Percentiles rank a stretch among this genome's conserved stretches.
These are phyloP conservation scores for Anthonomus grandis DNA, from an alignment of 1,140 invertebrate species.

Conservation along the genomic window DNA sequence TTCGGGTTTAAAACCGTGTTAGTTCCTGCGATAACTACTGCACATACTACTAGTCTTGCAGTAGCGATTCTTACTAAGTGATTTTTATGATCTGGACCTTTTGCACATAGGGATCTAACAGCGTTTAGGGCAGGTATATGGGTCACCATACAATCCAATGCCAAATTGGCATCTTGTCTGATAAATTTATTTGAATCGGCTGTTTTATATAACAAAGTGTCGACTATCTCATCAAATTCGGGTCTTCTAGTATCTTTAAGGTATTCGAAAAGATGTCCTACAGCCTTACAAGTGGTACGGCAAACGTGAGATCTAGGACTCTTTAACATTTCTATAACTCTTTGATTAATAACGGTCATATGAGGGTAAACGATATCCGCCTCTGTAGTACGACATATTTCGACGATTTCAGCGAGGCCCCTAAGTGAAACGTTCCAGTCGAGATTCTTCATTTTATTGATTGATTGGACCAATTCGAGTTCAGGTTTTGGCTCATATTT, in stretches of 20 bases:
- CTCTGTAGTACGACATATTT: constrained; percentile 33
- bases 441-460: constrained; percentile 27
- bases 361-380: constrained; percentile 36
- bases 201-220: constrained; percentile 57
- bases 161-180: constrained; percentile 60
- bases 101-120: constrained; percentile 41
- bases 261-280: constrained; percentile 45
- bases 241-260: constrained; percentile 46
- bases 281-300: constrained; percentile 46
- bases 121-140: constrained; percentile 49
- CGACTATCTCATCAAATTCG: constrained; percentile 60
- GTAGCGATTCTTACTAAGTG: constrained; percentile 39
- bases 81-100: constrained; percentile 47
- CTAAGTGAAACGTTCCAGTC: constrained; percentile 38
- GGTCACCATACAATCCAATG: constrained; percentile 58
- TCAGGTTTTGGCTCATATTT: constrained; percentile 21
- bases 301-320: constrained; percentile 45
- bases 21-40: constrained; percentile 40
- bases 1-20: constrained; percentile 35
- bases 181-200: constrained; percentile 66
- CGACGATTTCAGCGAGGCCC: constrained; percentile 42
- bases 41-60: constrained; percentile 41
- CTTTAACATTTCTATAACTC: constrained; percentile 41
- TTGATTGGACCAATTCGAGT: constrained; percentile 20
- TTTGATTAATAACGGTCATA: constrained; percentile 46